Base-by-base conservation (phyloP, 1,140 invertebrate genomes). In the Zaprionus nigranus region DNA sequence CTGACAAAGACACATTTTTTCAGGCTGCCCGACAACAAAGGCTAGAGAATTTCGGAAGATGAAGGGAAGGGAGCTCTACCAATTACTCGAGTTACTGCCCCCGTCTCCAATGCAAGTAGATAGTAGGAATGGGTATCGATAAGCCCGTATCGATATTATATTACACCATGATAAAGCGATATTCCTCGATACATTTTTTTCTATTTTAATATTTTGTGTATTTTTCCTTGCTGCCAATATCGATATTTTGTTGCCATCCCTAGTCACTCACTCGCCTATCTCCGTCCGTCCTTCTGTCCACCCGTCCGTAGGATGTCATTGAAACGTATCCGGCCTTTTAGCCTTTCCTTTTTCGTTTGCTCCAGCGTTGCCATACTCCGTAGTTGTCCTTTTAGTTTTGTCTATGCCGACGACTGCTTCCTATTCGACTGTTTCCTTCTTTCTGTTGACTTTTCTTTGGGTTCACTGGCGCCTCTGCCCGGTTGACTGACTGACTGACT, bases 21-120 rank as follows among this genome's bases (percentile, higher is more conserved):
- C 64, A 56, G 79, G 79, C 57, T 13, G 36, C 3, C 57, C 24
- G 76, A 49, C 62, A 64, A 66, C 43, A 46, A 24, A 5, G 22
- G 15, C 5, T 4, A 36, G 54, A 20, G 12, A 38, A n/a, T 17
- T 9, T 5, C 20, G 20, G 24, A 36, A 46, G n/a, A 5, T 17
- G 13, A 2, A 34, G 24, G 12, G 3, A 5, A 2, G 43, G 51
- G 12, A 9, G 34, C 66, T 70, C 74, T 87, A 87, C 69, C 83
- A 87, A 87, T 87, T 87, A 87, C 84, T 83, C 74, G 83, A 86
- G 82, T 71, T 79, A 86, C 79, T 86, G 75, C 79, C 79, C 75
- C 71, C 79, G 71, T 75, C 65, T 61, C 76, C 40, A 46, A 17
- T 11, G n/a, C 40, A 46, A 46, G 15, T 40, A 2, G 38, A n/a